Base-by-base conservation (phyloP, 1,140 invertebrate genomes). In the Bombus consobrinus region DNA sequence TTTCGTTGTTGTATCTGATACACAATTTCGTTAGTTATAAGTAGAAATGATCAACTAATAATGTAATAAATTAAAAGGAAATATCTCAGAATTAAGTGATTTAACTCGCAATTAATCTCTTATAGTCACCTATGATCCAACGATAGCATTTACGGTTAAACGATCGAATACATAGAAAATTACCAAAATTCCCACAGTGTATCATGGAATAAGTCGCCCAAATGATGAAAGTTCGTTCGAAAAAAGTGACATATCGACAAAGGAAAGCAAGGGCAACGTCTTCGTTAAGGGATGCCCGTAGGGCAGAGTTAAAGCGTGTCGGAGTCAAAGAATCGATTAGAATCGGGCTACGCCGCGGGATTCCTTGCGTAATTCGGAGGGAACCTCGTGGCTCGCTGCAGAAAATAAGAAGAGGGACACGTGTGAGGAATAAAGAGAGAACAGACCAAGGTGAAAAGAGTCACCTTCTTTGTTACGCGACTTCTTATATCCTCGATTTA, bases 251-350 rank as follows among this genome's bases (percentile, higher is more conserved):
- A 64, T 62, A 83, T 43, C 74, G 64, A 34, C 37, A 53, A 39
- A 53, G 79, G 72, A 83, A 81, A 79, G 77, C n/a, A 47, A 81
- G 77, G 87, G 81, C 62, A 71, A 82, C 86, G 83, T 90, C 87
- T 90, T 91, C 90, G 90, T 91, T 91, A 91, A 85, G 74, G 68
- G 72, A 86, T 91, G 90, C 90, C 90, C 90, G 90, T 82, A 79
- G 90, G 90, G 90, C 90, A 91, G 90, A 91, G 90, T 91, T 91
- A 89, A 89, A 91, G 86, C 80, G 88, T 43, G 47, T 86, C 62
- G 76, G 81, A 89, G 78, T 89, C 86, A 91, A 91, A 89, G 87
- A 87, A 90, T 90, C 90, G 89, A 91, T 90, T 91, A 90, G 89
- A 90, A 90, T 90, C 85, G 78, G 62, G 59, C 43, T 66, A 83